Base-by-base conservation (phyloP, 2,113 vertebrate genomes). In the Turnix velox region DNA sequence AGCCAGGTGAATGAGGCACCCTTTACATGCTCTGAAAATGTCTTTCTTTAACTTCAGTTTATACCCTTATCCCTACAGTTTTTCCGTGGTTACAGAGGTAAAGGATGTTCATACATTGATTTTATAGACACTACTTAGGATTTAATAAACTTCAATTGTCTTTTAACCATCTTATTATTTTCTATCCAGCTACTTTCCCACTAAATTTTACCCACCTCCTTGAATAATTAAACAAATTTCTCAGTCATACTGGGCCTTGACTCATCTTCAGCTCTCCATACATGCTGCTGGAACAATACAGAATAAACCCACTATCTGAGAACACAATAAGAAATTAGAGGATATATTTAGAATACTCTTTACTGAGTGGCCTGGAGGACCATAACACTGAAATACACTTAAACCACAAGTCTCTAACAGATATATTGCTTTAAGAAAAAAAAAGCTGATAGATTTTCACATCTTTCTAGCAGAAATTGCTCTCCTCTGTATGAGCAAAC, bases 1-100 rank as follows among this genome's bases (percentile, higher is more conserved):
- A 67, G 17, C 18, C 23, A 25, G 23, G 51, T 6, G 37, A 69
- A 3, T 1, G 0, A 37, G 37, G 27, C n/a, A 33, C 1, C 4
- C n/a, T 66, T 62, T 46, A 4, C 14, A 11, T 2, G 0, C 14
- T 39, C 71, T 24, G 15, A 48, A 87, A 74, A 10, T 31, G 18
- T 6, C 51, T 8, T 39, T 30, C 13, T 49, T 62, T 59, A 35
- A 19, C 51, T 22, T 10, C 18, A 27, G 0, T 16, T 14, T 46
- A 8, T 20, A 1, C 14, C 33, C 40, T 43, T 27, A 59, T 2
- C 30, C 33, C 65, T 54, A 31, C 2, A 31, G 13, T 6, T 76
- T 20, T 17, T 0, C 18, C 7, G n/a, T 14, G n/a, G 14, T 65
- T 45, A 8, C 63, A n/a, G 14, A 13, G 45, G 24, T 63, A 63